These are phyloP conservation scores for Lucifuga dentata DNA, from an alignment of 2,113 vertebrate species.

Conservation along the genomic window DNA sequence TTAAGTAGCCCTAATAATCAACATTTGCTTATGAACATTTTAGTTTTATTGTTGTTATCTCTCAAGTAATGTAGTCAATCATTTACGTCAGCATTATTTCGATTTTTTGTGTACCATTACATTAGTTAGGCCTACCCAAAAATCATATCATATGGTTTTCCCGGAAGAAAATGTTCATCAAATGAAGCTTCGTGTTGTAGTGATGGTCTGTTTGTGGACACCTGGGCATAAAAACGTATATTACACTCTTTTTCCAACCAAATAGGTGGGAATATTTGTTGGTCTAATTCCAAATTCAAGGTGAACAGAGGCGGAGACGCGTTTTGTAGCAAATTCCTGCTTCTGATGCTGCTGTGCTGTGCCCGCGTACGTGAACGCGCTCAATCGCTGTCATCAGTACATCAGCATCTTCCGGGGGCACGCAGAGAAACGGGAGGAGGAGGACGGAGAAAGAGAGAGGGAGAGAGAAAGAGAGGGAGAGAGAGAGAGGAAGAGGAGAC, in stretches of 20 bases:
- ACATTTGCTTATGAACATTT: too few species aligned
- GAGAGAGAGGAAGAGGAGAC: conserved; percentile 61
- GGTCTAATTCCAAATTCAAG: conserved; percentile 18
- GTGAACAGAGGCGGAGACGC: conserved; percentile 29
- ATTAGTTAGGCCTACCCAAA: too few species aligned
- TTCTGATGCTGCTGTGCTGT: conserved; percentile 1
- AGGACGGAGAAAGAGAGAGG: too few species aligned
- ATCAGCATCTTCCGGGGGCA: conserved; percentile 75
- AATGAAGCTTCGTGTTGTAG: too few species aligned
- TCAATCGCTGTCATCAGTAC: conserved; percentile 73
- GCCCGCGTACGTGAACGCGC: conserved; percentile 56
- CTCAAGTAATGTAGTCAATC: too few species aligned
- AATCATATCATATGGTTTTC: too few species aligned
- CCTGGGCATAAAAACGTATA: too few species aligned
- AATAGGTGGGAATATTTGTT: conserved; percentile 6
- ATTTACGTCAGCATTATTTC: too few species aligned
- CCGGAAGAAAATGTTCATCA: background rate
- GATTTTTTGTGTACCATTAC: too few species aligned
- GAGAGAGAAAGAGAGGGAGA: conserved; percentile 1
- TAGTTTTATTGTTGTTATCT: too few species aligned
- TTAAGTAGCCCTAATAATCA: too few species aligned
- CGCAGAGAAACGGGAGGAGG: conserved; percentile 44
- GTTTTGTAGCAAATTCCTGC: conserved; percentile 31
- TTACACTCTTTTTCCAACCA: background rate
- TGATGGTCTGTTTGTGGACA: too few species aligned